A percentile compares a stretch with the other conserved stretches of the same genome.
phyloP scores from a whole-genome alignment of 2,888 invertebrate species.

The Apocheima hispidaria region DNA sequence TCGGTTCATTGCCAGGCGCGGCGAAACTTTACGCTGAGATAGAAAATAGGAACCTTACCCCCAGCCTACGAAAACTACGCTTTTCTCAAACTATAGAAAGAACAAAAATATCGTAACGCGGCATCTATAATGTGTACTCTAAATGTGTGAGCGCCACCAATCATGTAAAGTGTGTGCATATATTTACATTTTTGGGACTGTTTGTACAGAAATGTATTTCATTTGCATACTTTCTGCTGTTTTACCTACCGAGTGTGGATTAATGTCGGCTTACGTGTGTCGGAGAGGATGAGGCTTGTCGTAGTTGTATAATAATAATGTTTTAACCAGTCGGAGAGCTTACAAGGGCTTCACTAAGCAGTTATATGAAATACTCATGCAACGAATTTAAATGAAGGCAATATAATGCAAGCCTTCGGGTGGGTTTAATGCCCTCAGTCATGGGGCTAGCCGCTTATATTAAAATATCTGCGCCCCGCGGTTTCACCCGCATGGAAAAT shows the following conservation, averaged over 20 bases:
- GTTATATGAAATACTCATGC: not conserved
- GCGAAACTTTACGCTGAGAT: too few species aligned
- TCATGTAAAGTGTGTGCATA: constrained; percentile 34
- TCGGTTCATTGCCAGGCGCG: too few species aligned
- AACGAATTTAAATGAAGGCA: not conserved
- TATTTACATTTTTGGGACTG: constrained; percentile 33
- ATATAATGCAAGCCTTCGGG: too few species aligned
- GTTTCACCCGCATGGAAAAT: too few species aligned
- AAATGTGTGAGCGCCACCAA: not conserved
- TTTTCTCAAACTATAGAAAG: too few species aligned
- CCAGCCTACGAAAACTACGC: too few species aligned
- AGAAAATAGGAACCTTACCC: too few species aligned
- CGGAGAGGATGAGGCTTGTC: not conserved
- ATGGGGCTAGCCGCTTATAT: too few species aligned
- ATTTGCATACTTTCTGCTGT: constrained; percentile 22
- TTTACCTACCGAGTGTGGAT: not conserved
- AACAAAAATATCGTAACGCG: too few species aligned
- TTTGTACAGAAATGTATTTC: constrained; percentile 28
- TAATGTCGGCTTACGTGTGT: not conserved
- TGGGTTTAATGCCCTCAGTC: too few species aligned
- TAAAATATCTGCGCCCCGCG: too few species aligned
- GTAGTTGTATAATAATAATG: not conserved
- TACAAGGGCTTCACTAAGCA: not conserved
- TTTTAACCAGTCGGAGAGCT: too few species aligned
- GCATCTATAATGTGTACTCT: not conserved